Evolutionary conservation across 1,140 invertebrate species (phyloP).

Genomic region (Aphelinus certus): DNA sequence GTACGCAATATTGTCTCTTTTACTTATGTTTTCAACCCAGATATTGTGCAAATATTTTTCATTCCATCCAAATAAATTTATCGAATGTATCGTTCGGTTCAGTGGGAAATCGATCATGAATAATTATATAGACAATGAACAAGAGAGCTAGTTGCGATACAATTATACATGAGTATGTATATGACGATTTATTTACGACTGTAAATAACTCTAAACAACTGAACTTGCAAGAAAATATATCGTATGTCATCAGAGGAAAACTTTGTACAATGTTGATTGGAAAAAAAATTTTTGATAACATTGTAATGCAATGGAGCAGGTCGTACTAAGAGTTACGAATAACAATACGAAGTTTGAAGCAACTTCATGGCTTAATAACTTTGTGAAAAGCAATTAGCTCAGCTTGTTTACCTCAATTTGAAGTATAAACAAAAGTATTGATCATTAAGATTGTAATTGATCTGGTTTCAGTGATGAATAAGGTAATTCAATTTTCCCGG

Average conservation of each 20-base stretch:
- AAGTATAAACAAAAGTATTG: slow-evolving; percentile 20
- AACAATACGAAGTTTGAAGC: slow-evolving; percentile 11
- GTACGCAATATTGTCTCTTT: no score
- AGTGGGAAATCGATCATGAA: no score
- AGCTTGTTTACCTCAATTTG: slow-evolving; percentile 14
- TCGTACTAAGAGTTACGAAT: slow-evolving; percentile 3
- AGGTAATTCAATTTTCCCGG: not conserved
- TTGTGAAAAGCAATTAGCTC: slow-evolving; percentile 23
- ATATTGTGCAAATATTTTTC: no score
- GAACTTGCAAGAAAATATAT: no score
- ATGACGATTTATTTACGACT: no score
- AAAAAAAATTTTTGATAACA: slow-evolving; percentile 5
- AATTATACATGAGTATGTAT: no score
- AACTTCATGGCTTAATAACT: slow-evolving; percentile 10
- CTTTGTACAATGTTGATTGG: not conserved
- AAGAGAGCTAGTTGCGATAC: no score
- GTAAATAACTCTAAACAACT: no score
- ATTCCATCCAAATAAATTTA: no score
- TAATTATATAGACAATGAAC: no score
- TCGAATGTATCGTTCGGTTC: no score
- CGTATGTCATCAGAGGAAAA: not conserved
- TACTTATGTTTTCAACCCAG: no score
- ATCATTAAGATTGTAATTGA: slow-evolving; percentile 30
- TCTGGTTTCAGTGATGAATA: slow-evolving; percentile 19
- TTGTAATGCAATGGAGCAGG: slow-evolving; percentile 26